Base-by-base conservation (phyloP, 2,888 invertebrate species). In the Coenonympha glycerion region DNA sequence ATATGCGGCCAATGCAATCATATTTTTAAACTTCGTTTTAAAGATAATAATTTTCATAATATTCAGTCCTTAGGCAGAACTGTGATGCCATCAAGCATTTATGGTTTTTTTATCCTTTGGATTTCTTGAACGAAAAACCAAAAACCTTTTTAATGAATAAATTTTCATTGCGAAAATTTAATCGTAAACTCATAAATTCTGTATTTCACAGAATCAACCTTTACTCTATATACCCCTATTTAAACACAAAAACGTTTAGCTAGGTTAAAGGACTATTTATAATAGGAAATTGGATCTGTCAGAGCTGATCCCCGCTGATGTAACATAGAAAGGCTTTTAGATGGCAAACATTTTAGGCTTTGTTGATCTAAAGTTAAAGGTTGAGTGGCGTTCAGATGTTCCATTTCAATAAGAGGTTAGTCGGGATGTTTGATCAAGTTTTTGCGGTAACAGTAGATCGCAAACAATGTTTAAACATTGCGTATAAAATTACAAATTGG, bases 291-390 rank as follows among this genome's bases (percentile, higher is more conserved):
- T 70, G 66, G 74, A 79, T 77, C 71, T 75, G 78, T 76, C 73
- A 71, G 61, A 63, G 59, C 52, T 66, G 65, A 65, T 64, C 65
- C 61, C 55, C 56, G 60, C 58, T 62, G 63, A 60, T 56, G 61
- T 62, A 59, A 80, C 79, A 79, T 69, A 74, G 68, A 66, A 79
- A 79, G 52, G 75, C 75, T 77, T 76, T 80, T 75, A 79, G 67
- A 45, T 59, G 57, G 58, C 57, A 66, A 68, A 71, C 66, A 71
- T 66, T 60, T 66, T 60, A 11, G 41, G 30, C 28, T 41, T 19
- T 41, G 41, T 41, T 41, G 41, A 41, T 30, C 19, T 16, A 41
- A 41, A 41, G 28, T 41, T 28, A 41, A 41, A 30, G 41, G 28
- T 41, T 41, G 41, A 41, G 41, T 30, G 30, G 30, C 11, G 41